Evolutionary conservation across 2,888 invertebrate species (phyloP).

Genomic region (Oscheius myriophilus): DNA sequence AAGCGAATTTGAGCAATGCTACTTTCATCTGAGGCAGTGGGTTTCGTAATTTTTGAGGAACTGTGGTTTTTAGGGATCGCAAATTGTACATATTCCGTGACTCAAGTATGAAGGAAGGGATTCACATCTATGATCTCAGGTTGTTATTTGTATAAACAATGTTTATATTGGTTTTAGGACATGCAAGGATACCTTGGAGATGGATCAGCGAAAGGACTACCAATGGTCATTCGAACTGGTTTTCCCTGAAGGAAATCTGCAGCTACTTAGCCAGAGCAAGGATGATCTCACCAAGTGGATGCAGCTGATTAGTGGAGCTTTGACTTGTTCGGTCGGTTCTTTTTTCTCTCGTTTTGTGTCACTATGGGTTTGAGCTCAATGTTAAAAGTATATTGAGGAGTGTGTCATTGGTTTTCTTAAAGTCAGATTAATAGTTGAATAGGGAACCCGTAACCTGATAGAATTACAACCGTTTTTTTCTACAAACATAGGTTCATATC

Average conservation of each 20-base stretch:
- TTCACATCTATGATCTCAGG: constrained; percentile 43
- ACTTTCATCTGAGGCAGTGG: constrained; percentile 42
- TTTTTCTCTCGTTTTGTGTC: background rate
- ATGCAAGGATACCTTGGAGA: constrained; percentile 26
- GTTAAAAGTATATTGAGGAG: background rate
- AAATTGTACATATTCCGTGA: constrained; percentile 62
- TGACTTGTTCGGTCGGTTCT: constrained; percentile 17
- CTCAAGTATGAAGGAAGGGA: constrained; percentile 55
- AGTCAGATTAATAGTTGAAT: too few species aligned
- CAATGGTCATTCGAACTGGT: constrained; percentile 23
- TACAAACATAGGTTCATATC: too few species aligned
- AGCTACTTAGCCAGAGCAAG: constrained; percentile 22
- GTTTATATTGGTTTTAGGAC: constrained; percentile 12
- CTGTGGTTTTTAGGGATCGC: constrained; percentile 29
- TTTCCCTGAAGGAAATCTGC: constrained; percentile 19
- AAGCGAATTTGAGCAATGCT: constrained; percentile 49
- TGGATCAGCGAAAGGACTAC: constrained; percentile 29
- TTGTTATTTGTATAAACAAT: constrained; percentile 6
- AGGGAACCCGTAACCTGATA: too few species aligned
- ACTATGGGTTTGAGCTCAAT: background rate
- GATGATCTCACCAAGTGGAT: constrained; percentile 32
- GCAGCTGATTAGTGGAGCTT: constrained; percentile 28
- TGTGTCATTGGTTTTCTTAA: too few species aligned
- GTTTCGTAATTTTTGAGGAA: constrained; percentile 24
- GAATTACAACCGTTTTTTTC: too few species aligned